A percentile compares a stretch with the other conserved stretches of the same genome.
Evolutionary conservation across 2,888 invertebrate species (phyloP).

Genomic region (Lasioglossum calceatum): DNA sequence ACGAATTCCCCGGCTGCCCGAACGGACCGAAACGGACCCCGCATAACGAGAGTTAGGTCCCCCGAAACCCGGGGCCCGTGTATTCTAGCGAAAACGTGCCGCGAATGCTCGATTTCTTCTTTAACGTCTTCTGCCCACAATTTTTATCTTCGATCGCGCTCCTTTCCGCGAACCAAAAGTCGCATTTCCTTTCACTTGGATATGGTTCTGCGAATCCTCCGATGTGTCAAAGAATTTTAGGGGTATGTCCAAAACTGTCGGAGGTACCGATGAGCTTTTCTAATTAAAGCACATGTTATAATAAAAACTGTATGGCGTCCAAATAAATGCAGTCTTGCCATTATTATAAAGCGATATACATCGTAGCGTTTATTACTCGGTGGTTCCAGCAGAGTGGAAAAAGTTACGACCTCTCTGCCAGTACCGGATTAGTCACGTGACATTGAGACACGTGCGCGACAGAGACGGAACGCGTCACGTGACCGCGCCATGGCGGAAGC

Average conservation of each 20-base stretch:
- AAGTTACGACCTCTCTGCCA: too few species aligned
- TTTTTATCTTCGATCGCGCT: not conserved
- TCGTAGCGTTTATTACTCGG: too few species aligned
- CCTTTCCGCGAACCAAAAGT: not conserved
- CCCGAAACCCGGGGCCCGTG: slow-evolving; percentile 23
- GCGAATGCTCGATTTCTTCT: slow-evolving; percentile 36
- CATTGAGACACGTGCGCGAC: too few species aligned
- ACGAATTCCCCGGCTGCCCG: slow-evolving; percentile 57
- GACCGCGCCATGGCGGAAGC: too few species aligned
- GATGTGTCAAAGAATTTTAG: not conserved
- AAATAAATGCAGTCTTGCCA: too few species aligned
- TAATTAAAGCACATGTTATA: too few species aligned
- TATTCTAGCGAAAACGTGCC: slow-evolving; percentile 42
- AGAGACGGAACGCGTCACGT: too few species aligned
- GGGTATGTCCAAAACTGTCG: not conserved
- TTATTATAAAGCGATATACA: too few species aligned
- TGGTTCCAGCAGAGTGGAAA: too few species aligned
- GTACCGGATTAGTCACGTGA: too few species aligned
- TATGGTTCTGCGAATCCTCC: not conserved
- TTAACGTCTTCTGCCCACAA: not conserved
- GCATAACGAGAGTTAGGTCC: slow-evolving; percentile 24
- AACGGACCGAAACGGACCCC: slow-evolving; percentile 21
- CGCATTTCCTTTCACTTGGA: not conserved
- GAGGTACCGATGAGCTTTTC: too few species aligned
- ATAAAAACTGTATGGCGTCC: too few species aligned